Evolutionary conservation across 2,888 invertebrate species (phyloP).

Genomic region (Eremobia ochroleuca): DNA sequence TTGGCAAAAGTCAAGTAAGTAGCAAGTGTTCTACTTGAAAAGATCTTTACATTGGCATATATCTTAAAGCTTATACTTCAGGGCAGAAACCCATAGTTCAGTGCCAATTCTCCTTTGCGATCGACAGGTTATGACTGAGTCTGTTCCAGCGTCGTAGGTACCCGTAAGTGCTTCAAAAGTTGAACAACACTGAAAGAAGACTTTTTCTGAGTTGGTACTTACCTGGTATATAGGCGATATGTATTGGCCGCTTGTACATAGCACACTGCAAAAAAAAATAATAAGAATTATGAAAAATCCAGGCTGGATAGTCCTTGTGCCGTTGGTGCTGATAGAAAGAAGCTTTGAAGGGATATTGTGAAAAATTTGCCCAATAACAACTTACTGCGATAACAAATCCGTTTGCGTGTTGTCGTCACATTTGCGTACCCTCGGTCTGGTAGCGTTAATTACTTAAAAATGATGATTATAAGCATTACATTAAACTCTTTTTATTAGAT

Average conservation of each 20-base stretch:
- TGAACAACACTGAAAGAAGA: background rate
- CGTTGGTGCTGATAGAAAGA: background rate
- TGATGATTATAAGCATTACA: background rate
- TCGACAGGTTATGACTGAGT: background rate
- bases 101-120: background rate
- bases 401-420: background rate
- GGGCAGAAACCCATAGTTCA: background rate
- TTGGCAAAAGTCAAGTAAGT: background rate
- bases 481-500: background rate
- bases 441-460: background rate
- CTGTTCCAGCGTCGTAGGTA: background rate
- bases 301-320: background rate
- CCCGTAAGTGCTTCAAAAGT: background rate
- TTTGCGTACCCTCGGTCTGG: background rate
- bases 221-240: conserved; percentile 2
- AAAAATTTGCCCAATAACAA: background rate
- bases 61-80: background rate
- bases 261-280: conserved; percentile 8
- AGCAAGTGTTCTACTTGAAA: background rate
- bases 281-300: background rate
- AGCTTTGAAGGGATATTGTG: background rate
- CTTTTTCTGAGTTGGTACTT: background rate
- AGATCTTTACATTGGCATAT: background rate
- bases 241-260: conserved; percentile 5
- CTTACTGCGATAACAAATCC: background rate